Percentiles rank a stretch among this genome's conserved stretches.
phyloP scores from a whole-genome alignment of 2,113 vertebrate species.

The Ammodytes marinus region DNA sequence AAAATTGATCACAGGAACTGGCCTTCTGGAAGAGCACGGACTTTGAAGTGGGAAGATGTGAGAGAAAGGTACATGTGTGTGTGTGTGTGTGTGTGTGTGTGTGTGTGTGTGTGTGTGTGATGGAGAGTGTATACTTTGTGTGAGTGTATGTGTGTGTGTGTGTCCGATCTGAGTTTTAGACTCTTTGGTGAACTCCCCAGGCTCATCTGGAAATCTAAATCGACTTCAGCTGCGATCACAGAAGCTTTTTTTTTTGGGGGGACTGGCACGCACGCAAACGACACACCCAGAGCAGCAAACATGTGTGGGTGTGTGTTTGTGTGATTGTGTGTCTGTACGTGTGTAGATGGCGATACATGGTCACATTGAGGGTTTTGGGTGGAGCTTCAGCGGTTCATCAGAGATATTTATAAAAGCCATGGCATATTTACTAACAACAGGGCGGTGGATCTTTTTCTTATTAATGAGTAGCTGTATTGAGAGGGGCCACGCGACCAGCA shows the following conservation, averaged over 20 bases:
- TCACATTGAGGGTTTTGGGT: slow-evolving; percentile 59
- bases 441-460: slow-evolving; percentile 46
- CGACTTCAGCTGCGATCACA: slow-evolving; percentile 64
- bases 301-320: slow-evolving; percentile 33
- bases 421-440: slow-evolving; percentile 70
- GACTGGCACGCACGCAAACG: slow-evolving; percentile 48
- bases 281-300: slow-evolving; percentile 67
- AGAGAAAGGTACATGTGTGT: slow-evolving; percentile 46
- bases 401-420: slow-evolving; percentile 56
- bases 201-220: slow-evolving; percentile 68
- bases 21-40: slow-evolving; percentile 38
- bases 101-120: slow-evolving; percentile 11
- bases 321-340: slow-evolving; percentile 17
- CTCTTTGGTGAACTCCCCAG: slow-evolving; percentile 37
- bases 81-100: not conserved
- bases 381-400: slow-evolving; percentile 62
- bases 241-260: slow-evolving; percentile 11
- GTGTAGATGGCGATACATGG: slow-evolving; percentile 13
- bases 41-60: slow-evolving; percentile 60
- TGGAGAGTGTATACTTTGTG: too few species aligned
- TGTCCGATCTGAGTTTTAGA: slow-evolving; percentile 52
- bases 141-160: slow-evolving; percentile 4
- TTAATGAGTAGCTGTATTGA: slow-evolving; percentile 62
- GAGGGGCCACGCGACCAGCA: slow-evolving; percentile 22
- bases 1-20: slow-evolving; percentile 38